phyloP scores from a whole-genome alignment of 2,888 invertebrate species.

The Argyresthia goedartella region DNA sequence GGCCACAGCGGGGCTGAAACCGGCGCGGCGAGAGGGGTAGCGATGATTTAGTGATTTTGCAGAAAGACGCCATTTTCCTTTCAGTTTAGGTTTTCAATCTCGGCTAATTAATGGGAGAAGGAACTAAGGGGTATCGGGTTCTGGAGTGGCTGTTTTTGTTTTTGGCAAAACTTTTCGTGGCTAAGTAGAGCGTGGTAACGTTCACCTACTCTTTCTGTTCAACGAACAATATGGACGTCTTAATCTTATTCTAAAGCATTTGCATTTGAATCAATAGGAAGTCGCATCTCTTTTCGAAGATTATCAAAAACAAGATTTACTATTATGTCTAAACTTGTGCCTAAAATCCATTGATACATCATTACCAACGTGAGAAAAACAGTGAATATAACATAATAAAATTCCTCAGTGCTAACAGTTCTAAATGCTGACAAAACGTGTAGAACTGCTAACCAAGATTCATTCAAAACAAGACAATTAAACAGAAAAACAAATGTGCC shows the following conservation, averaged over 20 bases:
- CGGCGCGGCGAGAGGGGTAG: too few relatives aligned
- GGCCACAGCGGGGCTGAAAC: too few relatives aligned
- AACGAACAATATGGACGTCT: too few relatives aligned
- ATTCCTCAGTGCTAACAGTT: neutral
- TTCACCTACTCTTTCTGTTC: too few relatives aligned
- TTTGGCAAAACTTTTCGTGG: slow-evolving; percentile 1
- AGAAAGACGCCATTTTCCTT: slow-evolving; percentile 22
- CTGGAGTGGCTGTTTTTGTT: slow-evolving; percentile 18
- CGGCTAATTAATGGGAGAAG: slow-evolving; percentile 37
- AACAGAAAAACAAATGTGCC: slow-evolving; percentile 18
- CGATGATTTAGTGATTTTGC: slow-evolving; percentile 46
- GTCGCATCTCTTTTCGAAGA: too few relatives aligned
- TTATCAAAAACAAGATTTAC: too few relatives aligned
- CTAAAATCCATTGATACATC: slow-evolving; percentile 5
- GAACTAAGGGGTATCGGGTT: slow-evolving; percentile 22
- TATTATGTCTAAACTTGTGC: too few relatives aligned
- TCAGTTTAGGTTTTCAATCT: slow-evolving; percentile 31
- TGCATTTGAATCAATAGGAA: too few relatives aligned
- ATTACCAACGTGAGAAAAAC: neutral
- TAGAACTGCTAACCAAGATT: neutral
- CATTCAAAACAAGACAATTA: neutral
- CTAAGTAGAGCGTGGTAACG: too few relatives aligned
- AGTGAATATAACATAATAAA: too few relatives aligned
- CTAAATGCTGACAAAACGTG: slow-evolving; percentile 1
- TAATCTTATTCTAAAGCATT: too few relatives aligned